Base-by-base conservation (phyloP, 2,113 vertebrate genomes). In the Bubo blakistoni region DNA sequence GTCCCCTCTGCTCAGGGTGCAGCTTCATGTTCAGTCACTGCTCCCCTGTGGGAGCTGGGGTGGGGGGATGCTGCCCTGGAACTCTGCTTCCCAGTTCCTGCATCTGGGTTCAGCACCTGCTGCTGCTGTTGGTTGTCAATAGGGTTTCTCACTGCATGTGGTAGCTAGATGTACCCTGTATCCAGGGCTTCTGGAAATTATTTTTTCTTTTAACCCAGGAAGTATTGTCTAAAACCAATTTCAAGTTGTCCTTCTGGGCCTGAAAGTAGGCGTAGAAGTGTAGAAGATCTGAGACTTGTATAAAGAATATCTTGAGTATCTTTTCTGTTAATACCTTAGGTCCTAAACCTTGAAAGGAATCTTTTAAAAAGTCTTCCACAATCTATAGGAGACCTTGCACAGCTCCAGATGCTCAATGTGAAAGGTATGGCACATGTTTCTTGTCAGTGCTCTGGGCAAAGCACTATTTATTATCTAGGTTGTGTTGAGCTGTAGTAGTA, bases 271-370 rank as follows among this genome's bases (percentile, higher is more conserved):
- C 63, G 12, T 0, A 24, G 65, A 8, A 55, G 26, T 55, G 22
- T 72, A 47, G 42, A 58, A 61, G 6, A 25, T 38, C 25, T 47
- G 34, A 82, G 49, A 29, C 34, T 57, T 90, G n/a, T 25, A 19
- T 61, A 20, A 69, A 52, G 14, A 61, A 19, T 82, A 27, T n/a
- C n/a, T 44, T 89, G 7, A 89, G 19, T 74, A 17, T 70, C 4
- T 83, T 95, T 77, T 88, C 29, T 95, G 34, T 91, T 62, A 76
- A 86, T 80, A n/a, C 63, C 47, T 54, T 94, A 99, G 99, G 99
- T 99, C 84, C 97, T 99, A 73, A 99, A 99, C 47, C 91, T 99
- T 79, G 99, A 99, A 96, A 98, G 97, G 91, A 99, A 99, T 95
- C 97, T 97, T 57, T 96, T 99, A 81, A 98, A 98, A 44, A 55